These are phyloP conservation scores for Epinephelus malabaricus DNA, from an alignment of 2,797 vertebrate genomes.

Conservation along the genomic window DNA sequence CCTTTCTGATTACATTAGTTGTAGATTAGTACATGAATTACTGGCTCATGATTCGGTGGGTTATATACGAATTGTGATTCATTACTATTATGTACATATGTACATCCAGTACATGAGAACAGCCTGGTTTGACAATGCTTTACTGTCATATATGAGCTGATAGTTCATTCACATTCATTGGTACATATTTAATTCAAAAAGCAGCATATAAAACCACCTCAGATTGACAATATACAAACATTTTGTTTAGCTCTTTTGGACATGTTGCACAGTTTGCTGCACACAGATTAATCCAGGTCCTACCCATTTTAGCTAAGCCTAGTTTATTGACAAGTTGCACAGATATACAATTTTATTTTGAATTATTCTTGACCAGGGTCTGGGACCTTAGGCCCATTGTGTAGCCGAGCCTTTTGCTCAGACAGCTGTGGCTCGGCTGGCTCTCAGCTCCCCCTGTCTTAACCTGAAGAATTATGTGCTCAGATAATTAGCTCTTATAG, in stretches of 20 bases:
- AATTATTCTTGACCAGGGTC: slow-evolving; percentile 64
- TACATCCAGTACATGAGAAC: too few species aligned
- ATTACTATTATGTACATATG: too few species aligned
- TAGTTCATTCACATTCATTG: not conserved
- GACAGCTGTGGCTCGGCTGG: slow-evolving; percentile 77
- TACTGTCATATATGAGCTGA: not conserved
- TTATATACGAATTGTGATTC: too few species aligned
- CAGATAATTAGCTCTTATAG: slow-evolving; percentile 90
- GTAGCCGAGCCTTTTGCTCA: slow-evolving; percentile 66
- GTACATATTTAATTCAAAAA: not conserved
- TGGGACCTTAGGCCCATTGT: slow-evolving; percentile 71
- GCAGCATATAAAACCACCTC: not conserved
- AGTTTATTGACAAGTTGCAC: slow-evolving; percentile 32
- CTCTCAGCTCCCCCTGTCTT: slow-evolving; percentile 84
- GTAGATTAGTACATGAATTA: too few species aligned
- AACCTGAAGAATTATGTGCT: slow-evolving; percentile 90
- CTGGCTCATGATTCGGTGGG: too few species aligned
- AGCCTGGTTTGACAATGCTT: too few species aligned
- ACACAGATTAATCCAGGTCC: slow-evolving; percentile 37
- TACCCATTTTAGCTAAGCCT: slow-evolving; percentile 27
- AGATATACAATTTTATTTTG: slow-evolving; percentile 56
- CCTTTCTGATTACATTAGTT: too few species aligned
- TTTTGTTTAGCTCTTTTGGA: slow-evolving; percentile 11
- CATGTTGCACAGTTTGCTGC: slow-evolving; percentile 23
- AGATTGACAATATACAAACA: not conserved